Conservation (phyloP, 1,140 invertebrate genomes). For the fruit fly (Drosophila melanogaster) region DNA sequence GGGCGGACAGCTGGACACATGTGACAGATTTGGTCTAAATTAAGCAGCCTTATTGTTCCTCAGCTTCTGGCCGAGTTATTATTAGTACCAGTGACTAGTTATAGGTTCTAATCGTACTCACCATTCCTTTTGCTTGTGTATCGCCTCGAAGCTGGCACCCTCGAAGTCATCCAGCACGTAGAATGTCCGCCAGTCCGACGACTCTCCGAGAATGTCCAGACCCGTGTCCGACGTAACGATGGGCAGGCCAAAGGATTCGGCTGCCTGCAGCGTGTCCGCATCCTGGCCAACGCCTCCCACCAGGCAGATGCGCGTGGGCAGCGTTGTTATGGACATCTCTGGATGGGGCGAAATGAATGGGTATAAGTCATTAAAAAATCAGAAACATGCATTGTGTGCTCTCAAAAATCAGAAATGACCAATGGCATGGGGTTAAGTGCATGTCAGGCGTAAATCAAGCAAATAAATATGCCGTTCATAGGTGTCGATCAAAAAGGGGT, state of each 20-base stretch:
- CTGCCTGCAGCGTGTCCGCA: constrained; percentile 86
- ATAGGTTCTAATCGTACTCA: constrained; percentile 60
- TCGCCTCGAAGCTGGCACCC: constrained; percentile 87
- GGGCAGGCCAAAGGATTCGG: constrained; percentile 88
- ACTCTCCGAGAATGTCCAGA: constrained; percentile 86
- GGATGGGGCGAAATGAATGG: constrained; percentile 12
- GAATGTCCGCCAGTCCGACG: constrained; percentile 87
- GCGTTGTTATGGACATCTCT: constrained; percentile 80
- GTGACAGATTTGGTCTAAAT: constrained; percentile 57
- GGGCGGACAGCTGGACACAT: constrained; percentile 31
- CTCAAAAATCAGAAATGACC: constrained; percentile 2
- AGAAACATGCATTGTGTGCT: constrained; percentile 15
- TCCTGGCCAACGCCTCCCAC: constrained; percentile 86
- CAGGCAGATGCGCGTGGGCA: constrained; percentile 86
- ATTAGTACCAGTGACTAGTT: constrained; percentile 30
- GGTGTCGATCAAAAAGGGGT: not conserved
- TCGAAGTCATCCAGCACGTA: constrained; percentile 90
- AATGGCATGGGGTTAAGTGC: constrained; percentile 20
- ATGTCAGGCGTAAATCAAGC: constrained; percentile 20
- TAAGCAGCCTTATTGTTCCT: constrained; percentile 32
- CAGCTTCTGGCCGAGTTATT: constrained; percentile 7
- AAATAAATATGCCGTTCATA: constrained; percentile 11
- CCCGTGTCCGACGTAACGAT: constrained; percentile 88
- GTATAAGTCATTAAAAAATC: constrained; percentile 6
- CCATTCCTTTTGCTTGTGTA: constrained; percentile 88